Percentiles rank a stretch among this genome's conserved stretches.
Conservation (phyloP, 2,797 vertebrate genomes). For the Epinephelus coioides region DNA sequence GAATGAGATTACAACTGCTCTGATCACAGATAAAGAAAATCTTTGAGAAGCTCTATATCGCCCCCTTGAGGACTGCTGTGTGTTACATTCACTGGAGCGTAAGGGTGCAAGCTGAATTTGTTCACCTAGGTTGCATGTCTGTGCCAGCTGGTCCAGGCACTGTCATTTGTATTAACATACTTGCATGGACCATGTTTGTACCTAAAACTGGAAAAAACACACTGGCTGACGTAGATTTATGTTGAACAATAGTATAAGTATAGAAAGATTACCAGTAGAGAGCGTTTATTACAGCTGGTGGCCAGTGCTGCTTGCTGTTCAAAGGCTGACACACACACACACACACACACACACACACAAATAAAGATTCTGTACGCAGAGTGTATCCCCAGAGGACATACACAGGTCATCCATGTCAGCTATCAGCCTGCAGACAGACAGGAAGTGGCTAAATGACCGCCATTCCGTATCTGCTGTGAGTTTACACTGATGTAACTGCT, state of each 20-base stretch:
- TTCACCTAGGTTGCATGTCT: too few relatives aligned
- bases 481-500: constrained; percentile 12
- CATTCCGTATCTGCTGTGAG: constrained; percentile 23
- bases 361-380: background rate
- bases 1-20: too few relatives aligned
- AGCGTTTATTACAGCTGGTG: background rate
- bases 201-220: background rate
- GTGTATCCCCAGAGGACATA: constrained; percentile 40
- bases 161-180: too few relatives aligned
- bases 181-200: too few relatives aligned
- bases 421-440: constrained; percentile 28
- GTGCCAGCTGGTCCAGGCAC: background rate
- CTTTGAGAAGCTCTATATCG: too few relatives aligned
- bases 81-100: background rate
- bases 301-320: background rate
- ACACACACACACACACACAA: constrained; percentile 30
- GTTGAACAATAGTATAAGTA: background rate
- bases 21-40: too few relatives aligned
- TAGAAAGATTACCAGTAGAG: background rate
- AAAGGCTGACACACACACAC: background rate
- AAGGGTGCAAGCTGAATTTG: background rate
- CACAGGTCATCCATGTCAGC: constrained; percentile 59
- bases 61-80: background rate
- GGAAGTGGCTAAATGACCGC: constrained; percentile 54
- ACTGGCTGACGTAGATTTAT: background rate